Conservation (phyloP, 2,888 invertebrate genomes). For the Odontothrips loti region DNA sequence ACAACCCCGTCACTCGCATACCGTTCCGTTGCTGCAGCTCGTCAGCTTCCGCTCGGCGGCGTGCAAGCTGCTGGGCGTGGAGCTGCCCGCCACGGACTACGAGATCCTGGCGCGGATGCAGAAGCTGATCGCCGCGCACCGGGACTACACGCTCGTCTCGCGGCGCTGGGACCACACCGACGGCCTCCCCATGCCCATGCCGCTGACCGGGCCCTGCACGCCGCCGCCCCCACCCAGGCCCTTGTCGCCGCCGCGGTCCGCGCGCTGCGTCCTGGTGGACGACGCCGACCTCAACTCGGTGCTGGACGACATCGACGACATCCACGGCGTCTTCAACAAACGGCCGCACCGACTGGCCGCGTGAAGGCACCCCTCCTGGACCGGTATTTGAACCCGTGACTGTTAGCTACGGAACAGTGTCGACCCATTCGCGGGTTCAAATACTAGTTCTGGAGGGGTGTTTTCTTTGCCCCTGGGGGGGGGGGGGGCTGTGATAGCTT, state of each 20-base stretch:
- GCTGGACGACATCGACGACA: constrained; percentile 59
- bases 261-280: constrained; percentile 53
- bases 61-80: constrained; percentile 67
- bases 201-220: constrained; percentile 50
- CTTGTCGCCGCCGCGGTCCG: constrained; percentile 44
- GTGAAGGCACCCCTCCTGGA: background rate
- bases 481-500: background rate
- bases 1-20: background rate
- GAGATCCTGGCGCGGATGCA: constrained; percentile 73
- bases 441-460: no score
- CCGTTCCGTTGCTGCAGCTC: constrained; percentile 47
- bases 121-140: constrained; percentile 79
- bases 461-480: no score
- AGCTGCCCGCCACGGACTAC: constrained; percentile 67
- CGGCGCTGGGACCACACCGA: constrained; percentile 60
- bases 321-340: constrained; percentile 61
- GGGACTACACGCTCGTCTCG: constrained; percentile 79
- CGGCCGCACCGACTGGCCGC: constrained; percentile 45
- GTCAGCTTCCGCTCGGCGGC: constrained; percentile 72
- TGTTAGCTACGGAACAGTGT: no score
- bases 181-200: constrained; percentile 51
- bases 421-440: no score
- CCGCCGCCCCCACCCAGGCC: constrained; percentile 40
- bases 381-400: no score
- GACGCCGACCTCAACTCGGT: constrained; percentile 67